Conservation (phyloP, 2,888 invertebrate genomes). For the Xestia ashworthii region DNA sequence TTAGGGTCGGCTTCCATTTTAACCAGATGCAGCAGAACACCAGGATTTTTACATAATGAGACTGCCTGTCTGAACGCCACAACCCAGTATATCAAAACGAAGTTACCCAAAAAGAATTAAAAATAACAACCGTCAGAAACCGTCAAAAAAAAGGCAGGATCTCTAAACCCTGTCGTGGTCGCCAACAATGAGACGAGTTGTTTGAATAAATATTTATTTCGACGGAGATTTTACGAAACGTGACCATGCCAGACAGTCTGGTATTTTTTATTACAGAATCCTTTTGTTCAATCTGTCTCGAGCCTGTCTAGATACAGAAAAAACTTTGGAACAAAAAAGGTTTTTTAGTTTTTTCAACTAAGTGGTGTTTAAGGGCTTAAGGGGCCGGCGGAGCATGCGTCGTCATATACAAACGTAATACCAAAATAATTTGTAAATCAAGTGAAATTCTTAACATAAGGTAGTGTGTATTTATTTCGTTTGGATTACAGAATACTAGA, state of each 20-base stretch:
- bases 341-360: background rate
- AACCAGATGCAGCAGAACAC: background rate
- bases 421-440: too few relatives aligned
- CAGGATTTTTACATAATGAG: background rate
- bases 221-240: conserved; percentile 15
- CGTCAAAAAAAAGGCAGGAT: too few relatives aligned
- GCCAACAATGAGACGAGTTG: conserved; percentile 18
- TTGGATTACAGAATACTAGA: too few relatives aligned
- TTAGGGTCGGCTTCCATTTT: background rate
- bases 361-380: too few relatives aligned
- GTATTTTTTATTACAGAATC: conserved; percentile 29
- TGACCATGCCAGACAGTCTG: conserved; percentile 33
- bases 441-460: too few relatives aligned
- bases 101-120: background rate
- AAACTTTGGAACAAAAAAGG: too few relatives aligned
- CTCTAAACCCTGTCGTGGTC: background rate
- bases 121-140: background rate
- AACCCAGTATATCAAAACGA: background rate
- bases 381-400: too few relatives aligned
- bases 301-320: background rate
- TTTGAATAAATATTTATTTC: conserved; percentile 42
- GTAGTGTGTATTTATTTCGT: too few relatives aligned
- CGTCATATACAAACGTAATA: too few relatives aligned
- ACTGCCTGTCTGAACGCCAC: background rate
- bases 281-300: conserved; percentile 25